Evolutionary conservation across 2,797 vertebrate genomes (phyloP).

Genomic region (Ispidina lecontei): DNA sequence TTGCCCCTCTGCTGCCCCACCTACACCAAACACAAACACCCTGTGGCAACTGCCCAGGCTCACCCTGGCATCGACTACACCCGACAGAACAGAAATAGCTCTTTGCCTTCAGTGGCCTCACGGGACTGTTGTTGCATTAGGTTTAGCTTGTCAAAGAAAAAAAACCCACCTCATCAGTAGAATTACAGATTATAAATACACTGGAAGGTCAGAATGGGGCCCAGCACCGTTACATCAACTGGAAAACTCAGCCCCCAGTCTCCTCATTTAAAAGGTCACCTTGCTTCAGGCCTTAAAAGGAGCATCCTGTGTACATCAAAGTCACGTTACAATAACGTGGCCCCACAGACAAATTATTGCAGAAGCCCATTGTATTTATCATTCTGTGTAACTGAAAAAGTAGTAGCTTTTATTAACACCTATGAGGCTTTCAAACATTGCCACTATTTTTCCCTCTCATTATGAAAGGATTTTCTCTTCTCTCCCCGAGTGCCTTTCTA

Average conservation of each 20-base stretch:
- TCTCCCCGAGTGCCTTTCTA: conserved; percentile 30
- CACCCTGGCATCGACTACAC: accelerated
- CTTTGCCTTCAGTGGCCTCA: background rate
- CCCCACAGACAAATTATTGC: conserved; percentile 9
- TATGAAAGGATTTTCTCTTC: conserved; percentile 59
- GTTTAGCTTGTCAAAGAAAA: background rate
- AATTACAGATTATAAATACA: background rate
- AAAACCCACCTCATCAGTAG: accelerated
- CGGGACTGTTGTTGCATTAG: background rate
- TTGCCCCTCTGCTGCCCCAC: background rate
- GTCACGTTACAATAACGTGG: background rate
- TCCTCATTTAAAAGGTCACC: conserved; percentile 20
- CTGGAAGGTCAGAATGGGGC: background rate
- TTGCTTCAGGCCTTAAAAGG: background rate
- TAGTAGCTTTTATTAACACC: conserved; percentile 60
- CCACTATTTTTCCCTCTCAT: conserved; percentile 54
- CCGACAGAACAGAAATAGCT: background rate
- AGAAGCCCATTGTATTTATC: conserved; percentile 64
- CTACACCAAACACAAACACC: background rate
- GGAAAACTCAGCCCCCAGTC: background rate
- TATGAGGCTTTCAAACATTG: conserved; percentile 29
- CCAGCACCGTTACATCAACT: background rate
- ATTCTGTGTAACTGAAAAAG: conserved; percentile 40
- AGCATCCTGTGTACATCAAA: conserved; percentile 6
- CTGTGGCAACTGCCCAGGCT: background rate